phyloP scores from a whole-genome alignment of 2,797 vertebrate genomes.

The Mormyrops attenuatus region DNA sequence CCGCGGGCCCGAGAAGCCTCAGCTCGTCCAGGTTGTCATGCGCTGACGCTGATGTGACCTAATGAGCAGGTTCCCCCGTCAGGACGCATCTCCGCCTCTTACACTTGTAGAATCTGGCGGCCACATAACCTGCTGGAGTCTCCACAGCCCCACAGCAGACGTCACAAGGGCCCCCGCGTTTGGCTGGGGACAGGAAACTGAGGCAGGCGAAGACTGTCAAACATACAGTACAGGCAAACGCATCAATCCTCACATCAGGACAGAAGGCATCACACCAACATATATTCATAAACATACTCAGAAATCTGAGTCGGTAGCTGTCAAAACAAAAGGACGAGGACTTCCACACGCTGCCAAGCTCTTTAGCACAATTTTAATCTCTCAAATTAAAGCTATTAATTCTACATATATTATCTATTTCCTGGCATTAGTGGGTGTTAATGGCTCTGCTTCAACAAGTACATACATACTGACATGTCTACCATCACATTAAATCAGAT shows the following conservation, averaged over 20 bases:
- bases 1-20: constrained; percentile 55
- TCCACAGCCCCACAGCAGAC: constrained; percentile 86
- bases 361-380: not conserved
- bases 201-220: constrained; percentile 83
- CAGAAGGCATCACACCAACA: not conserved
- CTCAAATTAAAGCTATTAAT: not conserved
- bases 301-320: not conserved
- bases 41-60: constrained; percentile 38
- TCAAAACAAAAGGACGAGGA: not conserved
- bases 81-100: constrained; percentile 44
- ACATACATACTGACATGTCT: not conserved
- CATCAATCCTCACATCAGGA: not conserved
- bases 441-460: not conserved
- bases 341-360: not conserved
- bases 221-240: not conserved
- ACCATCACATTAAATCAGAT: not conserved
- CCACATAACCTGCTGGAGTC: constrained; percentile 84
- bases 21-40: constrained; percentile 65
- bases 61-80: constrained; percentile 29
- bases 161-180: constrained; percentile 87
- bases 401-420: not conserved
- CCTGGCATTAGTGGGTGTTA: not conserved
- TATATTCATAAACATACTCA: not conserved
- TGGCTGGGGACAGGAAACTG: constrained; percentile 88
- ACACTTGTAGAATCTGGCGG: constrained; percentile 89